phyloP scores from a whole-genome alignment of 2,113 vertebrate genomes.

The Ibidorhyncha struthersii region DNA sequence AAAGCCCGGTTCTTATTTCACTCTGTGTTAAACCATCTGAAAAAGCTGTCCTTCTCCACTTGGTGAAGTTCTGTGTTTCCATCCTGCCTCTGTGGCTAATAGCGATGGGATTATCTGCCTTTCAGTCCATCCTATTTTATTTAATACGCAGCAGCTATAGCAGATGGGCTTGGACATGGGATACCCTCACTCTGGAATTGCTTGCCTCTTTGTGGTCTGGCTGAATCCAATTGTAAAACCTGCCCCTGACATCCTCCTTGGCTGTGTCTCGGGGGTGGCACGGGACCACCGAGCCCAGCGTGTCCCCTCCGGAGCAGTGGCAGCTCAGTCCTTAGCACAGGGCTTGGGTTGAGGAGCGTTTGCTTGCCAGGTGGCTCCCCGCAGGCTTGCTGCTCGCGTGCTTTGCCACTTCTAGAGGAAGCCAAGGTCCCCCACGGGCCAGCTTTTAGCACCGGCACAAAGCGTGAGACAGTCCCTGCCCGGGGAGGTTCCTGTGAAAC shows the following conservation, averaged over 20 bases:
- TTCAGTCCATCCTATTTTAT: background rate
- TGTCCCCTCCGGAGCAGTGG: background rate
- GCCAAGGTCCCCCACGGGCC: background rate
- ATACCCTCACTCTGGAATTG: background rate
- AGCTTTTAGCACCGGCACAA: conserved; percentile 28
- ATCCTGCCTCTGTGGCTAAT: background rate
- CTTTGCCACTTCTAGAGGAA: background rate
- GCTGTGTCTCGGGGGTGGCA: background rate
- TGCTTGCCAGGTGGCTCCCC: background rate
- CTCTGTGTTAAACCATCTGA: background rate
- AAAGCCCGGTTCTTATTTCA: background rate
- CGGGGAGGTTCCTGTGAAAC: background rate
- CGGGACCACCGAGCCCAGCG: background rate
- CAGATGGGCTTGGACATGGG: background rate
- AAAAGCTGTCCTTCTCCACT: background rate
- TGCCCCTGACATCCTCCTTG: rapidly evolving
- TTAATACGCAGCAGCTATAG: background rate
- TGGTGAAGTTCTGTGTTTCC: background rate
- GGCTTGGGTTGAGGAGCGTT: background rate
- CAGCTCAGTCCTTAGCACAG: background rate
- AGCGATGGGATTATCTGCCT: background rate
- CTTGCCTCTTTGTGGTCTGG: background rate
- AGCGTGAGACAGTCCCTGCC: background rate
- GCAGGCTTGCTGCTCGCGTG: background rate
- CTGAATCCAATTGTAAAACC: background rate